These are phyloP conservation scores for Hermaeophaga mercurialis DNA, from an alignment of 2,888 invertebrate species.

Conservation along the genomic window DNA sequence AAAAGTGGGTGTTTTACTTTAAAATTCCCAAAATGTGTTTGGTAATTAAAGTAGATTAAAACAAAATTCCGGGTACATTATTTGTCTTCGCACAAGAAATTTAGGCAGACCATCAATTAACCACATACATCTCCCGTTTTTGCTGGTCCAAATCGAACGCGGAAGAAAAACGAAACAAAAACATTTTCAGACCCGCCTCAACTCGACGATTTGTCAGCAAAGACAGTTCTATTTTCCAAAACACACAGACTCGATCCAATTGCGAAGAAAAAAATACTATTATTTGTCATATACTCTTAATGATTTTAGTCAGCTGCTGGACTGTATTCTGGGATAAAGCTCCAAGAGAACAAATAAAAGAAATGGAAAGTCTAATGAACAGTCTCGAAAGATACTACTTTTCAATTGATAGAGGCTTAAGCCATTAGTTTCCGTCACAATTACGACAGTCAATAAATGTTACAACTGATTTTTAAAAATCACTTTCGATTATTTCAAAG, in stretches of 20 bases:
- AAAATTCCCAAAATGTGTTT: too few species aligned
- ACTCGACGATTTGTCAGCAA: constrained; percentile 1
- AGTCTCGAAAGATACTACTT: background rate
- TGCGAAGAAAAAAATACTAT: background rate
- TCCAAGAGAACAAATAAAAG: background rate
- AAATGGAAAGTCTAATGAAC: background rate
- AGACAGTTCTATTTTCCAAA: constrained; percentile 5
- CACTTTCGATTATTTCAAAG: too few species aligned
- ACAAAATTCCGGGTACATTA: constrained; percentile 1
- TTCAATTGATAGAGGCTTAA: background rate
- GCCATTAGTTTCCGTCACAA: background rate
- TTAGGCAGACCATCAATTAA: background rate
- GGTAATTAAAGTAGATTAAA: background rate
- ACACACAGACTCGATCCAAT: background rate
- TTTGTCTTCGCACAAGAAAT: background rate
- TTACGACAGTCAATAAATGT: too few species aligned
- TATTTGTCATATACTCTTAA: constrained; percentile 6
- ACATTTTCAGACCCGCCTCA: background rate
- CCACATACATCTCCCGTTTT: background rate
- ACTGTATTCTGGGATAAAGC: background rate
- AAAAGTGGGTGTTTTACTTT: too few species aligned
- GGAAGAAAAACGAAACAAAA: background rate
- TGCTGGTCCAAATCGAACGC: background rate
- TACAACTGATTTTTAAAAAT: too few species aligned
- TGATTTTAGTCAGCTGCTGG: background rate